A percentile compares a stretch with the other conserved stretches of the same genome.
phyloP scores from a whole-genome alignment of 2,797 vertebrate species.

The Limosa lapponica region DNA sequence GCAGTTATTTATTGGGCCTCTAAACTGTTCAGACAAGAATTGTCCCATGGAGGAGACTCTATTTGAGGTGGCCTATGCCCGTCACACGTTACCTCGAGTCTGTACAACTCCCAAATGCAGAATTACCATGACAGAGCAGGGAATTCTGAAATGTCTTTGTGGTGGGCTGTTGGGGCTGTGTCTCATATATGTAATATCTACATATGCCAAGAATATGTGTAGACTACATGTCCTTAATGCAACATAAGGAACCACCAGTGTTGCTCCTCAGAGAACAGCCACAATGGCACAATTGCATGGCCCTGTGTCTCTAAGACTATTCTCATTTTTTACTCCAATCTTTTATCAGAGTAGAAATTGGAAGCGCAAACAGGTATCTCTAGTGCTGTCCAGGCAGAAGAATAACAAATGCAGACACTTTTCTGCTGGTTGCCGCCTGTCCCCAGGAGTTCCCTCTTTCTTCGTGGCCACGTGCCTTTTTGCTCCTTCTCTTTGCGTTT shows the following conservation, averaged over 20 bases:
- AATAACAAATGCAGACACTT: not conserved
- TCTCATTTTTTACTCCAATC: not conserved
- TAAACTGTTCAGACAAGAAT: not conserved
- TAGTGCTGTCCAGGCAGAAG: not conserved
- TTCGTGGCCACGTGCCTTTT: not conserved
- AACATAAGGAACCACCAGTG: not conserved
- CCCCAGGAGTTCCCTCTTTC: not conserved
- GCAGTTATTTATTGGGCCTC: not conserved
- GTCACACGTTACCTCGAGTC: rapidly evolving
- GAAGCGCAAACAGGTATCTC: not conserved
- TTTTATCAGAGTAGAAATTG: not conserved
- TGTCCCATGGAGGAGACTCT: not conserved
- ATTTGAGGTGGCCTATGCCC: not conserved
- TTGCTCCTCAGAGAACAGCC: not conserved
- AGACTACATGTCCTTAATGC: not conserved
- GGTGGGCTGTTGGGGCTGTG: not conserved
- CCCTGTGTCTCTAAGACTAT: rapidly evolving
- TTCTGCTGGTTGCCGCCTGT: not conserved
- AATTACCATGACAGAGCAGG: not conserved
- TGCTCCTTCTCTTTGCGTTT: not conserved
- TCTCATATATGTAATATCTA: not conserved
- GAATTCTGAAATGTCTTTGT: not conserved
- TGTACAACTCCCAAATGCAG: not conserved
- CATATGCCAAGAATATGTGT: not conserved
- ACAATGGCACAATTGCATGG: rapidly evolving